phyloP scores from a whole-genome alignment of 2,888 invertebrate genomes.

The Phortica magna region DNA sequence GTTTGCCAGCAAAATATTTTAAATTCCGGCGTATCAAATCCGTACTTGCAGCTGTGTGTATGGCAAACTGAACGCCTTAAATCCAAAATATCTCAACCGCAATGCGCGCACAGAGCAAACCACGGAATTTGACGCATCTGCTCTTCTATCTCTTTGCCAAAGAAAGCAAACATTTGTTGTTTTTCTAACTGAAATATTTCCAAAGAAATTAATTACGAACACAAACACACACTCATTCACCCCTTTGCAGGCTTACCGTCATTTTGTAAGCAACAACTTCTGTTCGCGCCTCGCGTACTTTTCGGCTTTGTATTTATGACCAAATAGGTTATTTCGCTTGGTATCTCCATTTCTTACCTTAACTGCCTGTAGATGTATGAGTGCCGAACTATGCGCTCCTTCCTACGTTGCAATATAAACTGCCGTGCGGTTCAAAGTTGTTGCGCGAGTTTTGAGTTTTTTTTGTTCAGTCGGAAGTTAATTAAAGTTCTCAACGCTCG shows the following conservation, averaged over 20 bases:
- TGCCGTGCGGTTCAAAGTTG: slow-evolving; percentile 72
- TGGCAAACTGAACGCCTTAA: not conserved
- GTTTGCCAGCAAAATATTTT: slow-evolving; percentile 19
- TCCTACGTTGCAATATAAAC: slow-evolving; percentile 61
- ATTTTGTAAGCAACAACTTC: not conserved
- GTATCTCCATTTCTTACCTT: not conserved
- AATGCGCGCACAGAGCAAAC: not conserved
- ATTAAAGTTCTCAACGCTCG: slow-evolving; percentile 64
- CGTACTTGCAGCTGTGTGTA: not conserved
- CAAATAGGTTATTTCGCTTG: not conserved
- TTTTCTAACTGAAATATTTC: slow-evolving; percentile 53
- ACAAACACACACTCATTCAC: slow-evolving; percentile 16
- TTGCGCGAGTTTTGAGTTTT: slow-evolving; percentile 59
- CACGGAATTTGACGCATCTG: not conserved
- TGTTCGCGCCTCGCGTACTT: not conserved
- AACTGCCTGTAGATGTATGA: not conserved
- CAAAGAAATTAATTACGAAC: slow-evolving; percentile 65
- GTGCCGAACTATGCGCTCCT: slow-evolving; percentile 41
- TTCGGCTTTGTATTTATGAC: slow-evolving; percentile 7
- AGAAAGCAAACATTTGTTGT: not conserved
- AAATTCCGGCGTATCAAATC: slow-evolving; percentile 12
- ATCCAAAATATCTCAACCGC: slow-evolving; percentile 27
- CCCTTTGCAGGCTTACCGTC: not conserved
- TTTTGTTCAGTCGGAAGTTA: slow-evolving; percentile 64
- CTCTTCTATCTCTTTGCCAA: not conserved